Evolutionary conservation across 2,113 vertebrate species (phyloP), one percentile per base, ranked within the genome.

Genomic region (Dasyprocta punctata): DNA sequence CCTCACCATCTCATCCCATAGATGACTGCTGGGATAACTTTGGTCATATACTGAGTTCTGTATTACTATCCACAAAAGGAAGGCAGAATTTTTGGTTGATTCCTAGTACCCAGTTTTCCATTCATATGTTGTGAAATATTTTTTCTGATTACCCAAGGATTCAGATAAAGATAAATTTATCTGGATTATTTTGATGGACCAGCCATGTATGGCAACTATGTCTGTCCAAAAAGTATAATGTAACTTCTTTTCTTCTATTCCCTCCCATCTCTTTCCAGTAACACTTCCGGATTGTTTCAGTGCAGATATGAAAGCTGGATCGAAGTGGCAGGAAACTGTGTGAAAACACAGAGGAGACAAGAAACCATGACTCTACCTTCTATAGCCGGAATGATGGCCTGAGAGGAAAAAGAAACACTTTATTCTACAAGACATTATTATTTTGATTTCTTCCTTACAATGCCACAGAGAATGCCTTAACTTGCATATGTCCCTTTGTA

Each of bases 401-500:
- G 4, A 92, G 60, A 90, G 12, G 81, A 13, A 77, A 87, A 84
- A 58, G 56, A 82, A 54, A 81, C 44, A 47, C 9, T 65, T 6
- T 20, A 10, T 82, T n/a, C 8, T 30, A 80, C 80, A 94, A 69
- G 28, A 2, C 30, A 85, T 36, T 58, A 11, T 60, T 82, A 89
- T 69, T 97, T 96, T 77, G 9, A 2, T 69, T 78, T 65, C 3
- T 83, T 86, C 54, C 8, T 69, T 89, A 22, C 7, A 75, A 49
- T 54, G 71, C 3, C 5, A 41, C 28, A 63, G 82, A n/a, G 30
- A 67, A 54, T 94, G 58, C 13, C 36, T 8, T 83, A 71, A 60
- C 13, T 89, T 88, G 19, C 67, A 19, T n/a, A 30, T 65, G 38
- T 44, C 61, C 19, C 30, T 77, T 73, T 86, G 26, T 83, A 71